Conservation (phyloP, 2,888 invertebrate species). For the Chrysolina oricalcia region DNA sequence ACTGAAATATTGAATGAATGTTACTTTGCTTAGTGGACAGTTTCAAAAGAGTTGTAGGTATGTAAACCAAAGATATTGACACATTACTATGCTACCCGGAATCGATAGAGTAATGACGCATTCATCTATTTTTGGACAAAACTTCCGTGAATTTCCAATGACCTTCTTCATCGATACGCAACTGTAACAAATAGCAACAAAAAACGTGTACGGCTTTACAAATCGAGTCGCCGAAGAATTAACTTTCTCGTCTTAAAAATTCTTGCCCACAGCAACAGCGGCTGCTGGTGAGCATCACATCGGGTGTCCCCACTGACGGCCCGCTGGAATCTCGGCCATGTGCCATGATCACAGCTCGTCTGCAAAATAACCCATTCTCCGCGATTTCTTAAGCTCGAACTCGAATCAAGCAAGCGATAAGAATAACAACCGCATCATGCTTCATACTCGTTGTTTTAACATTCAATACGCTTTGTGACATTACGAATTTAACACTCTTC, state of each 20-base stretch:
- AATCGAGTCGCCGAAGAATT: not conserved
- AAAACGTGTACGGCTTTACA: not conserved
- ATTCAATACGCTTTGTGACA: conserved; percentile 10
- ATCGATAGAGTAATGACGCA: not conserved
- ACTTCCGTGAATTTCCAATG: not conserved
- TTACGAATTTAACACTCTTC: conserved; percentile 7
- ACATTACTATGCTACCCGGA: not conserved
- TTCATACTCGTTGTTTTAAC: conserved; percentile 19
- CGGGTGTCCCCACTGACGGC: conserved; percentile 7
- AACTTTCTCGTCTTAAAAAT: conserved; percentile 20
- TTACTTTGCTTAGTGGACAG: too few species aligned
- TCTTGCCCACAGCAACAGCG: not conserved
- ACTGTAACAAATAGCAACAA: conserved; percentile 6
- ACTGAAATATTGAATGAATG: too few species aligned
- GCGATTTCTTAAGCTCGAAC: conserved; percentile 26
- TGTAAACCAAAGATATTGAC: too few species aligned
- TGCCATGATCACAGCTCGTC: conserved; percentile 15
- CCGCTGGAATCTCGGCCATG: conserved; percentile 4
- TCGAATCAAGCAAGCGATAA: conserved; percentile 36
- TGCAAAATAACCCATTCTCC: conserved; percentile 22
- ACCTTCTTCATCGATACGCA: not conserved
- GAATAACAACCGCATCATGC: conserved; percentile 33
- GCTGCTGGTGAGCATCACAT: not conserved
- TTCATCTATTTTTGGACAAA: not conserved
- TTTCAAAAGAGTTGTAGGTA: too few species aligned